Percentiles rank a stretch among this genome's conserved stretches.
Evolutionary conservation across 1,140 invertebrate species (phyloP).

Genomic region (Sycophaga agraensis): DNA sequence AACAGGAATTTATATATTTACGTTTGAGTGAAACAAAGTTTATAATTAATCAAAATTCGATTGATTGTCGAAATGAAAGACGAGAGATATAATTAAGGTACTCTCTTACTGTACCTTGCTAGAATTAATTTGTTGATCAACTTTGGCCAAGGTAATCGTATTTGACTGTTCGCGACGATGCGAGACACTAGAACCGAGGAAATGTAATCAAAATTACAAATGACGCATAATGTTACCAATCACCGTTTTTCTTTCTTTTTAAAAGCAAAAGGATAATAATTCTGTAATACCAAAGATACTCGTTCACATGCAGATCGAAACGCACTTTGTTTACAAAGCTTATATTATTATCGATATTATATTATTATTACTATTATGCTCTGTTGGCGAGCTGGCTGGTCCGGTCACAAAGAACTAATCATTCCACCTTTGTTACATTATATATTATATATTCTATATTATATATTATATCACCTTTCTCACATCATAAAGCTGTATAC

Average conservation of each 20-base stretch:
- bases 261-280: conserved; percentile 16
- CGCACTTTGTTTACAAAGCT: conserved; percentile 21
- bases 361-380: conserved; percentile 12
- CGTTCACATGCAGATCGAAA: conserved; percentile 28
- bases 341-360: neutral
- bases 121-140: conserved; percentile 21
- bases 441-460: too few relatives aligned
- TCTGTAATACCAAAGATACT: conserved; percentile 46
- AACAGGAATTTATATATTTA: conserved; percentile 23
- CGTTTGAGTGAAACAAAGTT: conserved; percentile 14
- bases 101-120: conserved; percentile 2
- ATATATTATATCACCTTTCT: neutral
- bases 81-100: conserved; percentile 17
- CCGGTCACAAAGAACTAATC: conserved; percentile 33
- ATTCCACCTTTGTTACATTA: conserved; percentile 25
- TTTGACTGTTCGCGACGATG: conserved; percentile 18
- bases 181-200: neutral
- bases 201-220: neutral
- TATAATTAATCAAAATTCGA: conserved; percentile 12
- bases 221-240: conserved; percentile 25
- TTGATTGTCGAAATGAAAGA: conserved; percentile 4
- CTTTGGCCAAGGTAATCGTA: conserved; percentile 18
- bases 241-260: conserved; percentile 9
- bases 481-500: conserved; percentile 23
- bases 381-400: conserved; percentile 38